These are phyloP conservation scores for Kradibia gibbosae DNA, from an alignment of 1,140 invertebrate species.

Conservation along the genomic window DNA sequence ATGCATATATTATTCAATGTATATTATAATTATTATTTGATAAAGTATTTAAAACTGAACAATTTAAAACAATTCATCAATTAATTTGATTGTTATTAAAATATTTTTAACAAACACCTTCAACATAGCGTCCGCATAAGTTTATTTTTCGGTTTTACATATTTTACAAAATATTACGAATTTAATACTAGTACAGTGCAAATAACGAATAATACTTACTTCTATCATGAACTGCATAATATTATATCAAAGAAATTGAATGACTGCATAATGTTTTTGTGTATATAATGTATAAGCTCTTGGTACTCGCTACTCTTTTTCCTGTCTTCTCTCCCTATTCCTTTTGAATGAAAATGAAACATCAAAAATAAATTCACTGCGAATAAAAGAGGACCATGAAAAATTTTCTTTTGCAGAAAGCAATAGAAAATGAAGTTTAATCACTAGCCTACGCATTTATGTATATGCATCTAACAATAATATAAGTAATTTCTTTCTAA, in stretches of 20 bases:
- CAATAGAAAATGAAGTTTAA: background rate
- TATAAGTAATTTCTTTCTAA: too few species aligned
- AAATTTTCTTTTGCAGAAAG: background rate
- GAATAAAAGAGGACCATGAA: background rate
- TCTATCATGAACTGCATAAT: background rate
- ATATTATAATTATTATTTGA: too few species aligned
- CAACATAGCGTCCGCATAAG: too few species aligned
- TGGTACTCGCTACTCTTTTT: background rate
- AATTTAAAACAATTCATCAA: too few species aligned
- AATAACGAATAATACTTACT: background rate
- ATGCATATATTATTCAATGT: too few species aligned
- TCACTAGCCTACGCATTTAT: background rate
- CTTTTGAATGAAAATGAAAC: slow-evolving; percentile 2
- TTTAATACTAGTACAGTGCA: too few species aligned
- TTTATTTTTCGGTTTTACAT: too few species aligned
- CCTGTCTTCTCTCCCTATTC: background rate
- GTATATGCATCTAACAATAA: too few species aligned
- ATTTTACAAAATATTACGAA: too few species aligned
- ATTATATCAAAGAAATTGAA: background rate
- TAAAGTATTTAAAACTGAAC: too few species aligned
- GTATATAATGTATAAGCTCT: background rate
- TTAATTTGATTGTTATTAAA: too few species aligned
- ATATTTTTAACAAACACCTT: too few species aligned
- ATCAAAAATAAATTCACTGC: background rate
- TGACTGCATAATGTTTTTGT: background rate